Evolutionary conservation across 2,113 vertebrate species (phyloP).

Genomic region (Pitta sordida): DNA sequence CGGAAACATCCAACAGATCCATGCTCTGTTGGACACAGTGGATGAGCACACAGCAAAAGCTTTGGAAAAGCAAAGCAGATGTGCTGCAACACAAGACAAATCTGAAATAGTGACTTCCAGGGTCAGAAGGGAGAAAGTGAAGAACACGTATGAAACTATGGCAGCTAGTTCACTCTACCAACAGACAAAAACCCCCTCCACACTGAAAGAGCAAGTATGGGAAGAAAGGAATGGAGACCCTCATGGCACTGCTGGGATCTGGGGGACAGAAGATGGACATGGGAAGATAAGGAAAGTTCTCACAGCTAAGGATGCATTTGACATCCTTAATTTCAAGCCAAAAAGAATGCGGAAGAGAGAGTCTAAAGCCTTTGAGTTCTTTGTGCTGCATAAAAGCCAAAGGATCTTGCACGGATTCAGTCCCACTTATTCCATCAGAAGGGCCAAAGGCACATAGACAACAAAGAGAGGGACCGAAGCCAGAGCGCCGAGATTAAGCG

Average conservation of each 20-base stretch:
- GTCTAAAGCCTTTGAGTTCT: not conserved
- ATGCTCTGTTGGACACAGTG: not conserved
- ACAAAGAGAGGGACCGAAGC: not conserved
- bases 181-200: not conserved
- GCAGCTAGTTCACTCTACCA: not conserved
- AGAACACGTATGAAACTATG: not conserved
- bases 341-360: not conserved
- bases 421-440: not conserved
- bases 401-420: not conserved
- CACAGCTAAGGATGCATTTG: not conserved
- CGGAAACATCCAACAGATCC: not conserved
- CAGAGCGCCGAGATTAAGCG: not conserved
- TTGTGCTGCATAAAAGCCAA: not conserved
- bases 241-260: not conserved
- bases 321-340: not conserved
- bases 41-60: not conserved
- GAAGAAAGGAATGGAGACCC: not conserved
- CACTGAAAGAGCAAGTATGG: rapidly evolving
- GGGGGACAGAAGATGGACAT: not conserved
- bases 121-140: not conserved
- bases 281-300: not conserved
- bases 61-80: not conserved
- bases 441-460: not conserved
- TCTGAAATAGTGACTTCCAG: not conserved
- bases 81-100: not conserved